These are phyloP conservation scores for Hydropsyche betteni DNA, from an alignment of 2,888 invertebrate genomes.

Conservation along the genomic window DNA sequence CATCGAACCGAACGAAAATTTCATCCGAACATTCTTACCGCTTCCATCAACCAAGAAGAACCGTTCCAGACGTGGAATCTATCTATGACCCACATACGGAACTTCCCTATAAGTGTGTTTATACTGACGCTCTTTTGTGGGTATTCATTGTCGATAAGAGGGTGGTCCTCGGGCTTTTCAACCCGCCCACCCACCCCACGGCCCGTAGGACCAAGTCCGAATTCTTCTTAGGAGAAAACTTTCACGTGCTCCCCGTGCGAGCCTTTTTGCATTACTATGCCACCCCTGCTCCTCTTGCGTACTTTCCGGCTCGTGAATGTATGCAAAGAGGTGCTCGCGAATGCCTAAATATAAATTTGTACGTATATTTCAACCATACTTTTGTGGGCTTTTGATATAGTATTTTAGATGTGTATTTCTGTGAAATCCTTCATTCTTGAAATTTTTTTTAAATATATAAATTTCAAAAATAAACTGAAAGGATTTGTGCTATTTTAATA, in stretches of 20 bases:
- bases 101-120: too few species aligned
- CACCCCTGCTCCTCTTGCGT: background rate
- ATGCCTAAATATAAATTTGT: constrained; percentile 1
- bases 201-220: background rate
- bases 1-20: too few species aligned
- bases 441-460: too few species aligned
- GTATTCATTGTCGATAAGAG: constrained; percentile 36
- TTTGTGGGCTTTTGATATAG: background rate
- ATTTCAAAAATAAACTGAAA: too few species aligned
- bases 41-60: too few species aligned
- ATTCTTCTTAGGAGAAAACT: constrained; percentile 38
- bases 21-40: too few species aligned
- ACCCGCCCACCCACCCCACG: too few species aligned
- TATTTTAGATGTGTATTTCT: background rate
- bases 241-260: constrained; percentile 37
- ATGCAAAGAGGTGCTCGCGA: constrained; percentile 18
- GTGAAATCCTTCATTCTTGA: background rate
- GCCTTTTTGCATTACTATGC: constrained; percentile 36
- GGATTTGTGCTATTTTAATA: too few species aligned
- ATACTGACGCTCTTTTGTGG: constrained; percentile 25
- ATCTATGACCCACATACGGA: too few species aligned
- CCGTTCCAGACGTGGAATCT: too few species aligned
- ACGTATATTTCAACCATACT: background rate
- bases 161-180: background rate
- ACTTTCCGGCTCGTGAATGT: constrained; percentile 12